Evolutionary conservation across 92 coral and sea anemone genomes (phyloP), one percentile per base, ranked within the genome.

Genomic region (Siderastrea siderea): DNA sequence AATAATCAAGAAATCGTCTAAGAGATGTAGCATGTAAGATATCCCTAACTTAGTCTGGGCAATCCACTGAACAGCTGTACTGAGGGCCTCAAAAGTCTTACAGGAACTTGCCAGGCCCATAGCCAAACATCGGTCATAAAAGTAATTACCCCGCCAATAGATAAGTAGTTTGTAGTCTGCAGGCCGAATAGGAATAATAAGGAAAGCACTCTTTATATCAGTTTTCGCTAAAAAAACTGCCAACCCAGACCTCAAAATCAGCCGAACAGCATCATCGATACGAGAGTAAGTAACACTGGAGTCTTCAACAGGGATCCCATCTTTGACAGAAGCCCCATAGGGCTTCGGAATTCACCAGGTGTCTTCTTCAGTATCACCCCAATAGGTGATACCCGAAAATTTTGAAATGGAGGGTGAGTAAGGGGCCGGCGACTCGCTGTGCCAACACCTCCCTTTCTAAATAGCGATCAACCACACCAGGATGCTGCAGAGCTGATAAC

Each of bases 301-400:
- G 72, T 82, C 59, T n/a, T 67, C 86, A 7, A 19, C 59, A 68
- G 77, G 46, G 57, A 79, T 84, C n/a, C 90, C 90, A 86, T 86
- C 90, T 7, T 87, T 80, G 71, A 87, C 86, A 7, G 91, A 87
- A 45, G 61, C 47, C 47, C 90, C 85, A 3, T 86, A 2, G 5
- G 85, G 86, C 52, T 66, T 0, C 86, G 85, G 57, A 86, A 78
- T 79, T 87, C 86, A 50, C 86, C 86, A 44, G 91, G 91, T 47
- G 55, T 49, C 80, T 87, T 86, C 67, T 80, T 87, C 16, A 86
- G 86, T 15, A 87, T 80, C 5, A 79, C 77, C 52, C 85, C 85
- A 17, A 50, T 19, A 14, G 74, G 89, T n/a, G 82, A 85, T 17
- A 67, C 76, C 46, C 74, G 47, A 17, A 68, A 75, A 67, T 15